Evolutionary conservation across 2,113 vertebrate genomes (phyloP).

Genomic region (Megalops atlanticus): DNA sequence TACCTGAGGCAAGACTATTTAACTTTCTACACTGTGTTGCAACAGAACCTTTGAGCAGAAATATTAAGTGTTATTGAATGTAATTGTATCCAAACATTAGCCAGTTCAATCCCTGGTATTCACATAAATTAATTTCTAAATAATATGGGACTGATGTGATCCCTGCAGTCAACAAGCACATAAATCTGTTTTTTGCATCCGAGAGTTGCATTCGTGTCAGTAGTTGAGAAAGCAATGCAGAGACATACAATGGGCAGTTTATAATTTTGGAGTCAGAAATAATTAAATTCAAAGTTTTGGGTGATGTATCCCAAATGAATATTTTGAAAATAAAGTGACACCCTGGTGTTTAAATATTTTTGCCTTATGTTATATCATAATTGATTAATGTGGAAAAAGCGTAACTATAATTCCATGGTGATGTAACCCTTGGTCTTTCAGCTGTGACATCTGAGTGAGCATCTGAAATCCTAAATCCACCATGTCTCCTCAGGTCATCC

Average conservation of each 20-base stretch:
- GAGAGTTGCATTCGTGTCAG: not conserved
- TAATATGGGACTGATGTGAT: conserved; percentile 5
- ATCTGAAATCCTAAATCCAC: conserved; percentile 15
- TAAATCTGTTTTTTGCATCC: too few species aligned
- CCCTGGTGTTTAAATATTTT: not conserved
- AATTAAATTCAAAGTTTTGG: too few species aligned
- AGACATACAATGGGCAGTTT: too few species aligned
- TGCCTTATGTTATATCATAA: not conserved
- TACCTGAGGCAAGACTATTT: not conserved
- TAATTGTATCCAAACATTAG: too few species aligned
- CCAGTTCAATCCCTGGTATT: not conserved
- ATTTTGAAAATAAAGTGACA: too few species aligned
- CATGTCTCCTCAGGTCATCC: conserved; percentile 79
- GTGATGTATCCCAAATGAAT: too few species aligned
- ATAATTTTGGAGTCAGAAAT: too few species aligned
- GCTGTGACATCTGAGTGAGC: not conserved
- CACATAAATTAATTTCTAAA: not conserved
- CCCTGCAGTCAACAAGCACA: too few species aligned
- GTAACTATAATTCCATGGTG: not conserved
- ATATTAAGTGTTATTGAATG: too few species aligned
- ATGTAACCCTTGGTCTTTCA: not conserved
- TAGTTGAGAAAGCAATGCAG: not conserved
- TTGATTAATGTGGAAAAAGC: not conserved
- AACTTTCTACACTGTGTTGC: not conserved
- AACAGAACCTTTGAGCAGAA: not conserved